Conservation (phyloP, 2,113 vertebrate genomes). For the Otus sunia region DNA sequence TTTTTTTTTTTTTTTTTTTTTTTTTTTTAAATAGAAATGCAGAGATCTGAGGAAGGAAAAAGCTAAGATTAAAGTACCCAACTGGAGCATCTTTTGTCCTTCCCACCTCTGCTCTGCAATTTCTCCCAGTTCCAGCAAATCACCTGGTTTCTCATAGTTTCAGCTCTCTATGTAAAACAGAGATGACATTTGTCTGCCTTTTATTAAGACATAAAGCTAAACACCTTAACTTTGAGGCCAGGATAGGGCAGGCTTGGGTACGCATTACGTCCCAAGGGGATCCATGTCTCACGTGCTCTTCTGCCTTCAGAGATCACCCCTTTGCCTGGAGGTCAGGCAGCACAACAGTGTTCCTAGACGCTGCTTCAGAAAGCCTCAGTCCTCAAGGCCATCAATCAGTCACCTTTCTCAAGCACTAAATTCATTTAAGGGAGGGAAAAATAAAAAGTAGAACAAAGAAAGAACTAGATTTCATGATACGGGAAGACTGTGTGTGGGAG, state of each 20-base stretch:
- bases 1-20: neutral
- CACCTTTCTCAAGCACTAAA: constrained; percentile 22
- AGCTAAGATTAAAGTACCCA: neutral
- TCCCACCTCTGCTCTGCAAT: neutral
- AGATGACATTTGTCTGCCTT: neutral
- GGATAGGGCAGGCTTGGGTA: neutral
- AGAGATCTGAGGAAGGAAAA: neutral
- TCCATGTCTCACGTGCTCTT: neutral
- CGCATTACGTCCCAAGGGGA: neutral
- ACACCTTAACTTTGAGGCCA: neutral
- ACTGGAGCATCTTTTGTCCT: neutral
- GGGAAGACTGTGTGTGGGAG: neutral
- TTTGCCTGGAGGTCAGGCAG: neutral
- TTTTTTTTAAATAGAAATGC: neutral
- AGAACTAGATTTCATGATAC: constrained; percentile 11
- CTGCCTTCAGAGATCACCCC: neutral
- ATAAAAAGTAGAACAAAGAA: constrained; percentile 19
- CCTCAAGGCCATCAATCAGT: constrained; percentile 12
- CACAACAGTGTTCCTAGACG: neutral
- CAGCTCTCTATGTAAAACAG: neutral
- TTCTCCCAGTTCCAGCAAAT: neutral
- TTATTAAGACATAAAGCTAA: neutral
- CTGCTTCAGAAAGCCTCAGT: neutral
- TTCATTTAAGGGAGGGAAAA: constrained; percentile 24
- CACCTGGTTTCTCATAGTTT: neutral